Percentiles rank a stretch among this genome's conserved stretches.
phyloP scores from a whole-genome alignment of 2,888 invertebrate species.

The Brenthis daphne region DNA sequence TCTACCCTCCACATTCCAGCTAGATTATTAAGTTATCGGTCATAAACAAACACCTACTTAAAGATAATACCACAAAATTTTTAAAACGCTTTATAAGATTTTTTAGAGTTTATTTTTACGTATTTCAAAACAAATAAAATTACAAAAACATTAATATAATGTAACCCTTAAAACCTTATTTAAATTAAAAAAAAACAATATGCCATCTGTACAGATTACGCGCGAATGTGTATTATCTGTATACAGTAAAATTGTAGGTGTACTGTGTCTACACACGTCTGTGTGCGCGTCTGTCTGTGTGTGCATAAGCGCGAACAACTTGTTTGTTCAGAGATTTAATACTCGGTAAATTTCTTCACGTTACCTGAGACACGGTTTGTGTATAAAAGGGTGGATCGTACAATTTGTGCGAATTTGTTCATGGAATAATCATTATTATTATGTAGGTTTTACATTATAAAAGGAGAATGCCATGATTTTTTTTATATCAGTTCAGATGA shows the following conservation, averaged over 20 bases:
- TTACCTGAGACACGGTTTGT: constrained; percentile 60
- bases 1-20: too few species aligned
- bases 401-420: constrained; percentile 29
- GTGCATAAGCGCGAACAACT: constrained; percentile 78
- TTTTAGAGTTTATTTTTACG: background rate
- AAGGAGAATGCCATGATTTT: too few species aligned
- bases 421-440: too few species aligned
- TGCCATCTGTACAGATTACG: constrained; percentile 18
- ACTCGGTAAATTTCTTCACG: constrained; percentile 79
- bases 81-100: background rate
- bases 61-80: background rate
- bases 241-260: constrained; percentile 18
- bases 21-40: too few species aligned
- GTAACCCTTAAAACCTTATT: constrained; percentile 14
- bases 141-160: background rate
- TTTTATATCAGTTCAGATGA: too few species aligned
- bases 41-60: too few species aligned
- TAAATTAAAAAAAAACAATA: constrained; percentile 9
- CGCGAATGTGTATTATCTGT: constrained; percentile 6
- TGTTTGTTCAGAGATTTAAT: constrained; percentile 82
- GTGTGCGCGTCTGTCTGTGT: constrained; percentile 40
- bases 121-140: background rate
- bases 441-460: too few species aligned
- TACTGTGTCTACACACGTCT: constrained; percentile 22
- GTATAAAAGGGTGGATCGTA: constrained; percentile 49